Evolutionary conservation across 2,113 vertebrate species (phyloP), one percentile per base, ranked within the genome.

Genomic region (Colaptes auratus): DNA sequence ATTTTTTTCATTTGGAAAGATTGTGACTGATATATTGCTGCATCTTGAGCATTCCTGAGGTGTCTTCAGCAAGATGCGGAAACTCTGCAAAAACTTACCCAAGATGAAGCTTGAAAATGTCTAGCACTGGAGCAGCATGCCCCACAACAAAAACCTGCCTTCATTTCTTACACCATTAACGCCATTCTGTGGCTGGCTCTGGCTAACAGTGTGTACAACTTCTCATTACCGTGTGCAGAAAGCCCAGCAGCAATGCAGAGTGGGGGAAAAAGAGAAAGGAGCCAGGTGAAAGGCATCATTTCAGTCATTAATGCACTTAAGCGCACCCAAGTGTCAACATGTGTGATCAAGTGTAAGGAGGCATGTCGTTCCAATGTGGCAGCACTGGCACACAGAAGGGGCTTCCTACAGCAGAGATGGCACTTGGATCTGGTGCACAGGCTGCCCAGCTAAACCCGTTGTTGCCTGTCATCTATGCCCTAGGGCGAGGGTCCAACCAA

Each of bases 381-480:
- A 90, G 94, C 3, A n/a, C 42, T 87, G 88, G 79, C 90, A 94
- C 93, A 95, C 42, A 42, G 90, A 75, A 91, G 85, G 95, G 93
- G 82, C 96, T 75, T 93, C 96, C 96, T 80, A 9, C 53, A 94
- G 96, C 81, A 96, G 96, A 95, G 96, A 96, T 92, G 94, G 96
- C 95, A 70, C 95, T 96, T 79, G 94, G 96, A 97, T 82, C 85
- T 2, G 50, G 53, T 84, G 96, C 96, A 95, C 78, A 27, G 96
- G 97, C 97, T 97, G 97, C 96, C 97, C 80, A 69, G 94, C 89
- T 93, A 96, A 98, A 97, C 97, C 97, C 93, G 70, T 53, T 5
- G 50, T 85, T 96, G 97, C 95, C 95, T 97, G 97, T 97, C 97
- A 97, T 94, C 97, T 95, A 96, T 97, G 97, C 95, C 97, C 97